These are phyloP conservation scores for Anodontia alba DNA, from an alignment of 2,888 invertebrate genomes.

Conservation along the genomic window DNA sequence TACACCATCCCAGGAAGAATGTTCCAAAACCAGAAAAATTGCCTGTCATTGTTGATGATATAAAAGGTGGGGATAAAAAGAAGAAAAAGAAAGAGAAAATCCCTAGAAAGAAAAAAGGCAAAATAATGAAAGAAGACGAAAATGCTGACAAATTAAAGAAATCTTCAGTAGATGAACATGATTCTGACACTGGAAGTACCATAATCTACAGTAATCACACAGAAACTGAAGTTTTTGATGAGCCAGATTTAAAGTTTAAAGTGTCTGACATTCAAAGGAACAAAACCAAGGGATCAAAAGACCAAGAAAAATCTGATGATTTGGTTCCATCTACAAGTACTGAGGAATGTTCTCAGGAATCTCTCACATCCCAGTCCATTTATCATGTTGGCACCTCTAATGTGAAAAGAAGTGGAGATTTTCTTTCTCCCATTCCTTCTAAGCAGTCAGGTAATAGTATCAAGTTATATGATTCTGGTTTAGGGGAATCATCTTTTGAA, in stretches of 20 bases:
- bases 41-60: slow-evolving; percentile 24
- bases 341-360: not conserved
- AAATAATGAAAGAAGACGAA: not conserved
- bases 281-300: no score
- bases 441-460: not conserved
- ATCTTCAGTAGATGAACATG: not conserved
- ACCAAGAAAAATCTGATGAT: not conserved
- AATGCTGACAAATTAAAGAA: not conserved
- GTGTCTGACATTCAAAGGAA: no score
- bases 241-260: no score
- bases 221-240: not conserved
- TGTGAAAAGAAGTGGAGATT: no score
- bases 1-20: slow-evolving; percentile 86
- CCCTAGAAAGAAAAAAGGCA: not conserved
- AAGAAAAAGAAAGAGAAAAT: slow-evolving; percentile 23
- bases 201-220: not conserved
- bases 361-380: no score
- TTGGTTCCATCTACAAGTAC: not conserved
- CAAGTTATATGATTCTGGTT: no score
- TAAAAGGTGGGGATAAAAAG: slow-evolving; percentile 4
- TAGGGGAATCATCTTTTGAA: no score
- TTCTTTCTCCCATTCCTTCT: not conserved
- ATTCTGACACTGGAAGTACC: slow-evolving; percentile 1
- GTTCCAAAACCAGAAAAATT: slow-evolving; percentile 36
- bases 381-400: no score